A percentile compares a stretch with the other conserved stretches of the same genome.
These are phyloP conservation scores for Genyomyrus donnyi DNA, from an alignment of 2,113 vertebrate genomes.

Conservation along the genomic window DNA sequence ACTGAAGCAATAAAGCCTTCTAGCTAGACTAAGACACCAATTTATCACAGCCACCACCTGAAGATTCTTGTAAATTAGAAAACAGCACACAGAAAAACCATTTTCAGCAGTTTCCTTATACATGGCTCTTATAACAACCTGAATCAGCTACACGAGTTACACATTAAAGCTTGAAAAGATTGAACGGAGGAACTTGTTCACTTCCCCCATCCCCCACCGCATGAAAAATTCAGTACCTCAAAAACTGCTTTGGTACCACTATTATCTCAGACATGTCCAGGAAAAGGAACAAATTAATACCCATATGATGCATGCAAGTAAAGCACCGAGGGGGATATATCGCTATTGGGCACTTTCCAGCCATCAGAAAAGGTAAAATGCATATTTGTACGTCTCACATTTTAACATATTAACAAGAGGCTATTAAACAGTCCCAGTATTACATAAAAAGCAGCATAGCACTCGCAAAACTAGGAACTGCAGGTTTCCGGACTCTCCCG, in stretches of 20 bases:
- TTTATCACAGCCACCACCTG: neutral
- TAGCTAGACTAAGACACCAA: neutral
- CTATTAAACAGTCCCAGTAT: neutral
- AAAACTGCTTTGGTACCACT: neutral
- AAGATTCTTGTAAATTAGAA: neutral
- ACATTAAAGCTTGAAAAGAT: neutral
- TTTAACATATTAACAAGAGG: neutral
- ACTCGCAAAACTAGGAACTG: neutral
- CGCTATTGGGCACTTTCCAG: neutral
- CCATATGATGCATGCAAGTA: neutral
- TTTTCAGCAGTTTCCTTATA: constrained; percentile 1
- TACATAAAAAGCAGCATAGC: neutral
- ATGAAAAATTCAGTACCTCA: neutral
- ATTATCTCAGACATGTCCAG: neutral
- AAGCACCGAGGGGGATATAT: neutral
- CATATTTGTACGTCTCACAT: neutral
- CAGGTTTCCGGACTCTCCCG: neutral
- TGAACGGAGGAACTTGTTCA: neutral
- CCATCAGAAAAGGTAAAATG: neutral
- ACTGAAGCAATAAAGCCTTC: neutral
- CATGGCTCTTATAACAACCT: neutral
- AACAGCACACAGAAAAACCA: neutral
- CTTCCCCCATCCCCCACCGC: neutral
- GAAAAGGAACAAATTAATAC: neutral
- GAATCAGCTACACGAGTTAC: constrained; percentile 7